These are phyloP conservation scores for Euplagia quadripunctaria DNA, from an alignment of 2,888 invertebrate genomes.

Conservation along the genomic window DNA sequence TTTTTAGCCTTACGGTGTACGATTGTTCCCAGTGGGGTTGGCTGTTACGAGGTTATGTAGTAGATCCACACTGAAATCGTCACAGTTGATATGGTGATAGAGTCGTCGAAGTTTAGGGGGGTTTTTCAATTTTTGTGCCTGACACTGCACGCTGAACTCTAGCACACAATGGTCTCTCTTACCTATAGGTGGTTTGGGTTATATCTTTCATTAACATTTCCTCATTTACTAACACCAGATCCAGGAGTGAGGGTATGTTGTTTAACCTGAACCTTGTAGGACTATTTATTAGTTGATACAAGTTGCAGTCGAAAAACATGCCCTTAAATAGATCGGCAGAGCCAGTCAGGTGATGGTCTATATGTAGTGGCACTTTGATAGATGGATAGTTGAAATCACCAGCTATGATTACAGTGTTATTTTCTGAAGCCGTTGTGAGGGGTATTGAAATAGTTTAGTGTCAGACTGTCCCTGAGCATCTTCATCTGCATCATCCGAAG, in stretches of 20 bases:
- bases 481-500: too few species aligned
- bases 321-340: too few species aligned
- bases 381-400: not conserved
- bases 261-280: not conserved
- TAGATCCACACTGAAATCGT: not conserved
- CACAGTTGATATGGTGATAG: not conserved
- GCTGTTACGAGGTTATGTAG: not conserved
- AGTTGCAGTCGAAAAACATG: too few species aligned
- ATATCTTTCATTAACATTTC: not conserved
- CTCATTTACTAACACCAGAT: conserved; percentile 1
- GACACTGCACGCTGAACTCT: not conserved
- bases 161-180: not conserved
- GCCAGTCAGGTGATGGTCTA: not conserved
- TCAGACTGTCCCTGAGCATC: too few species aligned
- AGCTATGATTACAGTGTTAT: not conserved
- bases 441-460: too few species aligned
- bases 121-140: not conserved
- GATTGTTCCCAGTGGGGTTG: not conserved
- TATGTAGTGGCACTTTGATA: not conserved
- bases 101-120: not conserved
- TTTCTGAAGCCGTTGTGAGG: too few species aligned
- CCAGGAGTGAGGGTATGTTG: too few species aligned
- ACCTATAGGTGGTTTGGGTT: not conserved
- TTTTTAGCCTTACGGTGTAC: not conserved
- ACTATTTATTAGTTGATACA: not conserved